Base-by-base conservation (phyloP, 2,888 invertebrate genomes). In the Dimorphilus gyrociliatus region DNA sequence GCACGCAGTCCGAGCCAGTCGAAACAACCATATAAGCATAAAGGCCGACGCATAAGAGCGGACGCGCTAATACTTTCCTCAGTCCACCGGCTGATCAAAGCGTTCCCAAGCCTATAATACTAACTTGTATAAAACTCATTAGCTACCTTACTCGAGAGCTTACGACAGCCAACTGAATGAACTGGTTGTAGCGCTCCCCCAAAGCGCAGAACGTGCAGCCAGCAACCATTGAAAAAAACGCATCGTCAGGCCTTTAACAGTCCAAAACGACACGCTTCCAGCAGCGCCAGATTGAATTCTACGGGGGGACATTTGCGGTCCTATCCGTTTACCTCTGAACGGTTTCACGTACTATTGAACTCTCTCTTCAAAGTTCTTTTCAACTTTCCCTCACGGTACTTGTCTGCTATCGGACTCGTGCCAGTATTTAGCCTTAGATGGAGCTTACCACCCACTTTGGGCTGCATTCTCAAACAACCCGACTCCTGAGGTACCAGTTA, bases 361-460 rank as follows among this genome's bases (percentile, higher is more conserved):
- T 66, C 66, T 66, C 66, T 72, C 68, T 72, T 71, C 70, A 71
- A 70, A 72, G n/a, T n/a, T n/a, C n/a, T n/a, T n/a, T 53, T 51
- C 50, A 49, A 61, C 72, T 74, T 73, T 74, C 71, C 71, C 69
- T 73, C 72, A 69, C 71, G 70, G 70, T 70, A 71, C 70, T 72
- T 72, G 60, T 64, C 67, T 65, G 68, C 72, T 72, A 72, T 73
- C 70, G 71, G 70, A 68, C 69, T 72, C 69, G n/a, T 65, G 67
- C 63, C 61, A 46, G 65, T 71, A 72, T 72, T 72, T 71, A 67
- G 66, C 60, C 58, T 68, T 68, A 54, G 61, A 52, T 55, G 61
- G 58, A 63, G 66, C 69, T 69, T n/a, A n/a, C n/a, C n/a, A n/a
- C n/a, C n/a, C n/a, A n/a, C n/a, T n/a, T n/a, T n/a, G n/a, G n/a